phyloP scores from a whole-genome alignment of 2,797 vertebrate species.

The Acanthurus leucopareius region DNA sequence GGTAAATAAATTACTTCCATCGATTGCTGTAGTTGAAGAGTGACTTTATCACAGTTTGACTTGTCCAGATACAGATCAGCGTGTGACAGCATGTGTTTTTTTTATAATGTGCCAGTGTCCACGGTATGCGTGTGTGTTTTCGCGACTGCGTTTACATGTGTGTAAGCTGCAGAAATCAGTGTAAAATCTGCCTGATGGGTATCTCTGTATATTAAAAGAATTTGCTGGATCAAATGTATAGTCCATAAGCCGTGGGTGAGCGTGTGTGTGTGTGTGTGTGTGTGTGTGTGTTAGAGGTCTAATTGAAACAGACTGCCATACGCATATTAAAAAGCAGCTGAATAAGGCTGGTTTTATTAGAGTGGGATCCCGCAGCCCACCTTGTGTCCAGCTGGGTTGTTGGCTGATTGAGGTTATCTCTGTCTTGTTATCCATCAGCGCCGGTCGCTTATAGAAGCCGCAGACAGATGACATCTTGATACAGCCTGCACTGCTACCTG shows the following conservation, averaged over 20 bases:
- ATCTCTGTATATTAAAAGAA: conserved; percentile 81
- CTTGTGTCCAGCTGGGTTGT: conserved; percentile 40
- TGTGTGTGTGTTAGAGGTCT: conserved; percentile 28
- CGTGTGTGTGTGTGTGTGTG: conserved; percentile 17
- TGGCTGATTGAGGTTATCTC: conserved; percentile 60
- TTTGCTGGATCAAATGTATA: conserved; percentile 44
- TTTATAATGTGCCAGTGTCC: conserved; percentile 60
- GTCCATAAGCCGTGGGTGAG: conserved; percentile 36
- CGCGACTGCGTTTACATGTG: conserved; percentile 26
- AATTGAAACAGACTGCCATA: conserved; percentile 50
- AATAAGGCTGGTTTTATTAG: conserved; percentile 51
- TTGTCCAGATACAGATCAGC: conserved; percentile 86
- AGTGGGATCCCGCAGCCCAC: conserved; percentile 38
- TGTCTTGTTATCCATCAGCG: conserved; percentile 38
- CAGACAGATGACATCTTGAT: conserved; percentile 56
- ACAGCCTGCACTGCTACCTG: conserved; percentile 13
- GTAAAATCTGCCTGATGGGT: conserved; percentile 76
- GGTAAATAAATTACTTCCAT: conserved; percentile 90
- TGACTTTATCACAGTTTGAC: conserved; percentile 88
- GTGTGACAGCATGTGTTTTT: conserved; percentile 77
- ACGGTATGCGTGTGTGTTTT: conserved; percentile 14
- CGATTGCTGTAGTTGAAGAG: conserved; percentile 86
- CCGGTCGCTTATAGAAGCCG: conserved; percentile 40
- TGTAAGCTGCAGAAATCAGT: conserved; percentile 64
- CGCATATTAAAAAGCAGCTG: conserved; percentile 59